Evolutionary conservation across 2,888 invertebrate genomes (phyloP).

Genomic region (Trichogramma evanescens): DNA sequence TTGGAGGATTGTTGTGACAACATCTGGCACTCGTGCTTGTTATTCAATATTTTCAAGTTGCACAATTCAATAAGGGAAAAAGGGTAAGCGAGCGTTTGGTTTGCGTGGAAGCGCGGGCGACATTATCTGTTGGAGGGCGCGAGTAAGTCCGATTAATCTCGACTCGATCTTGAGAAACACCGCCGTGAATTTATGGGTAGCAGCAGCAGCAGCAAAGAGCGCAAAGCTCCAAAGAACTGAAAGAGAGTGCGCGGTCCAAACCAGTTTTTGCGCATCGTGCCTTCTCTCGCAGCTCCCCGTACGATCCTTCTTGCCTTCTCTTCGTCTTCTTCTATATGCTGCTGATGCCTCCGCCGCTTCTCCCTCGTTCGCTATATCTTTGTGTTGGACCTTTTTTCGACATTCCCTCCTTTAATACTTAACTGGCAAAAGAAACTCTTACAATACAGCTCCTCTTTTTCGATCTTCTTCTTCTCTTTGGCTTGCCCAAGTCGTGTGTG

Average conservation of each 20-base stretch:
- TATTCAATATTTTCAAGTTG: too few relatives aligned
- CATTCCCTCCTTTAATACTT: too few relatives aligned
- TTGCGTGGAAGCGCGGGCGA: slow-evolving; percentile 24
- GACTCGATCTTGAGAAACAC: slow-evolving; percentile 37
- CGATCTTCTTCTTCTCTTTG: too few relatives aligned
- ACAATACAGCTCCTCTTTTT: too few relatives aligned
- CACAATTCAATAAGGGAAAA: slow-evolving; percentile 35
- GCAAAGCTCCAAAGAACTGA: slow-evolving; percentile 19
- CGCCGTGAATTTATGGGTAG: too few relatives aligned
- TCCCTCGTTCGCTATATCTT: too few relatives aligned
- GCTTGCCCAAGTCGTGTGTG: too few relatives aligned
- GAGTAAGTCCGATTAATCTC: slow-evolving; percentile 37
- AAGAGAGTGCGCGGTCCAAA: slow-evolving; percentile 23
- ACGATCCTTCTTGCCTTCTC: not conserved
- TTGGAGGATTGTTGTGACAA: too few relatives aligned
- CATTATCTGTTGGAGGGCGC: slow-evolving; percentile 32
- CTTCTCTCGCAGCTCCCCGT: too few relatives aligned
- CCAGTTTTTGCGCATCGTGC: slow-evolving; percentile 28
- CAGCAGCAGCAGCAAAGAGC: slow-evolving; percentile 32
- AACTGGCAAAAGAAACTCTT: too few relatives aligned
- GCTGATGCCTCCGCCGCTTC: not conserved
- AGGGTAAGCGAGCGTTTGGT: slow-evolving; percentile 10
- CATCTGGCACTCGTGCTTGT: too few relatives aligned
- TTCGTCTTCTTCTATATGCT: not conserved
- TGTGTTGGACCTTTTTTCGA: too few relatives aligned